These are phyloP conservation scores for Pinctada fucata DNA, from an alignment of 2,888 invertebrate species.

Conservation along the genomic window DNA sequence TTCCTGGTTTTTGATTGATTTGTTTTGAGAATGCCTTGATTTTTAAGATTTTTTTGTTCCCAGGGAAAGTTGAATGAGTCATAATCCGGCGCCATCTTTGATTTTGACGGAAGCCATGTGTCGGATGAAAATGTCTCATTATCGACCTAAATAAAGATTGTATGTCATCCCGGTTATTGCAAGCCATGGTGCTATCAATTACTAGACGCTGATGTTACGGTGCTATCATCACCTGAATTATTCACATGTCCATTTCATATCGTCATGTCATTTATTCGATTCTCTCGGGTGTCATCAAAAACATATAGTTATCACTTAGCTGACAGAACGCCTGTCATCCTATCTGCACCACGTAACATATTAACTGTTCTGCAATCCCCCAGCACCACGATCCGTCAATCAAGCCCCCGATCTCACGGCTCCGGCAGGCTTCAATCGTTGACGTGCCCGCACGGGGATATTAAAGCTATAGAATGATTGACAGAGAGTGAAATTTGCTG, in stretches of 20 bases:
- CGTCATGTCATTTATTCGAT: constrained; percentile 23
- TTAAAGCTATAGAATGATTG: constrained; percentile 10
- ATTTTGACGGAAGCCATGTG: too few species aligned
- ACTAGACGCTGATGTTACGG: neutral
- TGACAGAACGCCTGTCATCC: constrained; percentile 33
- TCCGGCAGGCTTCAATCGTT: constrained; percentile 7
- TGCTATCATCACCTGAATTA: constrained; percentile 22
- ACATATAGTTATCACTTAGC: constrained; percentile 29
- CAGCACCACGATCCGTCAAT: constrained; percentile 21
- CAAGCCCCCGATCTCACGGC: neutral
- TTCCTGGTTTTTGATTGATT: too few species aligned
- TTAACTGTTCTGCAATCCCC: constrained; percentile 24
- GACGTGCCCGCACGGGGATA: constrained; percentile 13
- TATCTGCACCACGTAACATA: constrained; percentile 19
- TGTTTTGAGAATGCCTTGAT: too few species aligned
- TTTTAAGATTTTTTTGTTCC: too few species aligned
- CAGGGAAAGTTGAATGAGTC: too few species aligned
- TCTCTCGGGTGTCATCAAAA: constrained; percentile 33
- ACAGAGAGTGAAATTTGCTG: constrained; percentile 25
- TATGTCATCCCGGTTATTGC: neutral
- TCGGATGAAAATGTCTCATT: too few species aligned
- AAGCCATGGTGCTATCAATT: constrained; percentile 7
- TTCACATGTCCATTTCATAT: constrained; percentile 34
- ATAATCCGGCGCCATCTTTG: too few species aligned
- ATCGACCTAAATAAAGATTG: too few species aligned